Evolutionary conservation across 2,113 vertebrate genomes (phyloP).

Genomic region (Propithecus coquereli): DNA sequence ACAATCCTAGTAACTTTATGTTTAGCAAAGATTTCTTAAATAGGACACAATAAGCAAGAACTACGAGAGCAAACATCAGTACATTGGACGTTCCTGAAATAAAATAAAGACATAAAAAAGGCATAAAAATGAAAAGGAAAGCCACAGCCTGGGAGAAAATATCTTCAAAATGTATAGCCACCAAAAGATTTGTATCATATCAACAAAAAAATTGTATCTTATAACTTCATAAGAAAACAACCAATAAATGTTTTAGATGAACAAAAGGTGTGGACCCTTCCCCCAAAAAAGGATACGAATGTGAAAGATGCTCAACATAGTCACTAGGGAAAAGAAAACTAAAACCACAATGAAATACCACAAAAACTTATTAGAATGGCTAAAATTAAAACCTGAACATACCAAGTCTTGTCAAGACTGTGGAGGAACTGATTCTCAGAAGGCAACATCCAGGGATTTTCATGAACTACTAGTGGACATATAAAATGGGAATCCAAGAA

Average conservation of each 20-base stretch:
- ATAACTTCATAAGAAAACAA: background rate
- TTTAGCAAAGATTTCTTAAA: too few relatives aligned
- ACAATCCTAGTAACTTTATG: too few relatives aligned
- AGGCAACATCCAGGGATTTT: background rate
- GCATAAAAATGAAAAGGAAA: background rate
- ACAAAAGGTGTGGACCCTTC: background rate
- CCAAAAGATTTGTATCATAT: background rate
- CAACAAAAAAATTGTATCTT: background rate
- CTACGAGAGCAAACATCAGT: too few relatives aligned
- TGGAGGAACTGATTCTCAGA: background rate
- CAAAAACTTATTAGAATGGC: background rate
- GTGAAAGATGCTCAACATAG: background rate
- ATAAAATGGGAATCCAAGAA: background rate
- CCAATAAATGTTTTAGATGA: background rate
- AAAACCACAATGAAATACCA: background rate
- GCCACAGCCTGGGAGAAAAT: background rate
- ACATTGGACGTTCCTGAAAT: too few relatives aligned
- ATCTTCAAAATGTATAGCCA: background rate
- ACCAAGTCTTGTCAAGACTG: background rate
- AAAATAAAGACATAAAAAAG: background rate
- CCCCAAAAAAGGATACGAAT: background rate
- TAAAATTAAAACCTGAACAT: background rate
- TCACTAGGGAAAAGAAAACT: background rate
- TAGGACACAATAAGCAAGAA: too few relatives aligned
- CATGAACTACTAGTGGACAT: background rate